Conservation (phyloP, 2,888 invertebrate species). For the Clitarchus hookeri region DNA sequence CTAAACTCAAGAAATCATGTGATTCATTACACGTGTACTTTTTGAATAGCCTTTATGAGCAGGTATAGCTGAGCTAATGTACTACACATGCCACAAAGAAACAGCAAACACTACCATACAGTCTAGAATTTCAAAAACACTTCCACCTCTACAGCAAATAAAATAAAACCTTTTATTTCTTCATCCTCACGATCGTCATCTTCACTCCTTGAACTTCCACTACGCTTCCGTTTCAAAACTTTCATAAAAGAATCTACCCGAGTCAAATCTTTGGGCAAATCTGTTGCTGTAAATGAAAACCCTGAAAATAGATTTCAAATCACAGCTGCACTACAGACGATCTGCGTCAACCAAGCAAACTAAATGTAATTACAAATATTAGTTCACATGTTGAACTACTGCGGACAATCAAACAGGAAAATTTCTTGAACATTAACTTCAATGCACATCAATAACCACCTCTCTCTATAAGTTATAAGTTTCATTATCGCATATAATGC, state of each 20-base stretch:
- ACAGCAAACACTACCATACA: background rate
- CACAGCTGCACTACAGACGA: background rate
- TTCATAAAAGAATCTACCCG: background rate
- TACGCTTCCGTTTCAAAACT: background rate
- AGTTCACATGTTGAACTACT: too few relatives aligned
- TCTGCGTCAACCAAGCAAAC: too few relatives aligned
- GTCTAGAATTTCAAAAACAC: background rate
- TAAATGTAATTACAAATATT: too few relatives aligned
- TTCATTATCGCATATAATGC: too few relatives aligned
- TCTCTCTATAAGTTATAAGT: too few relatives aligned
- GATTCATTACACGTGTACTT: background rate
- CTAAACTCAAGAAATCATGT: too few relatives aligned
- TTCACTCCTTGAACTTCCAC: background rate
- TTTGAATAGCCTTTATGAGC: background rate
- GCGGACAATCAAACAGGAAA: too few relatives aligned
- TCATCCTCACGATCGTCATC: background rate
- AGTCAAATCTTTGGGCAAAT: background rate
- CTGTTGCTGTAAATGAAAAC: slow-evolving; percentile 9
- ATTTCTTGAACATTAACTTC: too few relatives aligned
- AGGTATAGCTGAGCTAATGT: background rate
- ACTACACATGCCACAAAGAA: background rate
- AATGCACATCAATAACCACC: too few relatives aligned
- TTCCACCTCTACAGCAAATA: background rate
- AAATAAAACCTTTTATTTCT: background rate
- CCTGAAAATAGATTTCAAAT: background rate